Base-by-base conservation (phyloP, 2,797 vertebrate species). In the Zenarchopterus dispar region DNA sequence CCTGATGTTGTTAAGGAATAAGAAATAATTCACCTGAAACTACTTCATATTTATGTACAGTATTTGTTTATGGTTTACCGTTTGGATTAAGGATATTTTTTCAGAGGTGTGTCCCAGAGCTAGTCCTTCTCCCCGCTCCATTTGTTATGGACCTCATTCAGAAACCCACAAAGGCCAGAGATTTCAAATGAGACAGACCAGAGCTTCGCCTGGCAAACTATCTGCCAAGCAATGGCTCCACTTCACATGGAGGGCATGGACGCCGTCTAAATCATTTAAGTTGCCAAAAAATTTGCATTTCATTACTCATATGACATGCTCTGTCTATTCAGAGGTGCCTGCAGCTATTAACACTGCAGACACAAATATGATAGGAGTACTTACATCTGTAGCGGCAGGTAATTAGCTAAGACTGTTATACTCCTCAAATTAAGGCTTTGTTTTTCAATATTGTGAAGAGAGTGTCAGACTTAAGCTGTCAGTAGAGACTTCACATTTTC, bases 211-310 rank as follows among this genome's bases (percentile, higher is more conserved):
- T 24, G 26, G 58, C 47, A 70, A 52, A 43, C 43, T 23, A 23
- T 52, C 64, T 36, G 51, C 45, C 56, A 19, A 62, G 56, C 56
- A 31, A 17, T 9, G 52, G 42, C 47, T 77, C 41, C 18, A 5
- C 65, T 71, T 56, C 64, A 62, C 56, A 71, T 45, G 51, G 62
- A 71, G 45, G 54, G 69, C 41, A 51, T 58, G 46, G 47, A 51
- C 60, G 39, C 52, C 9, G 21, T 51, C 56, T 56, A 63, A 77
- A 81, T 80, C 71, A 82, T 71, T 74, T 50, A 55, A 57, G 69
- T 51, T 65, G 44, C 47, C 69, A 75, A 66, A 75, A 56, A 69
- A 60, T 64, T 63, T 31, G 15, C 15, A 28, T 78, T 73, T 77
- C 43, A 46, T 4, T 31, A 54, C 17, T 45, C 15, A 53, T 71